Conservation (phyloP, 2,888 invertebrate species). For the Idaea dimidiata region DNA sequence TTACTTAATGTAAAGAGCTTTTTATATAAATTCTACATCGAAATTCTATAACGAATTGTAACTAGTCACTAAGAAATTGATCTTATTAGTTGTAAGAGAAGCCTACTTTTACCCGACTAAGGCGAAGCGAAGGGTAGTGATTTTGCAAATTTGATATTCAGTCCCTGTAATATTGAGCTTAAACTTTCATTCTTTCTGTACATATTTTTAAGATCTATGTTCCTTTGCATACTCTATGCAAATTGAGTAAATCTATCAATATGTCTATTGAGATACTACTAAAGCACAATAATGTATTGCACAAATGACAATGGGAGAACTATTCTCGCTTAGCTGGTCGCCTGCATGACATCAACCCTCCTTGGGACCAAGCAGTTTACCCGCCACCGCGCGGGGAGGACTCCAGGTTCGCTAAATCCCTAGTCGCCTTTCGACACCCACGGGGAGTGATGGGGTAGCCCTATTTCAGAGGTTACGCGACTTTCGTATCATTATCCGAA, state of each 20-base stretch:
- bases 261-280: constrained; percentile 10
- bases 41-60: constrained; percentile 10
- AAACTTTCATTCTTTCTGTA: not conserved
- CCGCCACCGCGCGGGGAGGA: too few relatives aligned
- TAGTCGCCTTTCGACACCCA: too few relatives aligned
- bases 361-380: too few relatives aligned
- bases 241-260: not conserved
- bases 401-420: too few relatives aligned
- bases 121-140: too few relatives aligned
- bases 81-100: constrained; percentile 24
- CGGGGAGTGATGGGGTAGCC: too few relatives aligned
- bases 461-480: not conserved
- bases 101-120: not conserved
- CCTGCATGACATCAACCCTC: too few relatives aligned
- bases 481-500: not conserved
- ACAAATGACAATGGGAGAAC: constrained; percentile 16
- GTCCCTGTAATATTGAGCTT: not conserved
- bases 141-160: not conserved
- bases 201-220: not conserved
- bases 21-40: not conserved
- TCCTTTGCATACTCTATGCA: not conserved
- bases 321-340: not conserved
- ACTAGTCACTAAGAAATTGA: constrained; percentile 28
- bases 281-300: constrained; percentile 22
- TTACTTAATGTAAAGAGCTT: not conserved